A percentile compares a stretch with the other conserved stretches of the same genome.
Evolutionary conservation across 2,888 invertebrate species (phyloP).

Genomic region (Himalopsyche kuldschensis): DNA sequence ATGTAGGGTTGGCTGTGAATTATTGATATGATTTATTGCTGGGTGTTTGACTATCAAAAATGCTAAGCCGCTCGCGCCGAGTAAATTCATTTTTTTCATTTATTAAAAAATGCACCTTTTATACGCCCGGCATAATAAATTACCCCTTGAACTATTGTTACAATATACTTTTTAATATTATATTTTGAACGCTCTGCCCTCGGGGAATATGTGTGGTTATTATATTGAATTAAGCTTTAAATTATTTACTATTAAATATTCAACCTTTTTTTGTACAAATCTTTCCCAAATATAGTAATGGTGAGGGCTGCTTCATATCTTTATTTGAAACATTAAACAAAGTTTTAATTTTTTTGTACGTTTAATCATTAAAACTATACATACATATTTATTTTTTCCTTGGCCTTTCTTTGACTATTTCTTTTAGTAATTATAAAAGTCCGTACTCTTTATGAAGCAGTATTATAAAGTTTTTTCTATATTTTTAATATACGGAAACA

Average conservation of each 20-base stretch:
- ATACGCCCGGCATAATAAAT: slow-evolving; percentile 7
- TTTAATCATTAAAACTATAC: too few species aligned
- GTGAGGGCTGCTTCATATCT: background rate
- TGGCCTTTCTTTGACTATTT: too few species aligned
- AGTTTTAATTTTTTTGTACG: too few species aligned
- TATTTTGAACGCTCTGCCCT: background rate
- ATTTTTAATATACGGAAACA: too few species aligned
- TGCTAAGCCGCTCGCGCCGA: slow-evolving; percentile 5
- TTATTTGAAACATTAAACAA: too few species aligned
- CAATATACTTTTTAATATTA: background rate
- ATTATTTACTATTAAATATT: background rate
- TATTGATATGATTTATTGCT: slow-evolving; percentile 35
- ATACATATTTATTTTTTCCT: too few species aligned
- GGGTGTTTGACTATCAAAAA: slow-evolving; percentile 9
- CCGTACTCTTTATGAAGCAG: too few species aligned
- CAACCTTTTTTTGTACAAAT: background rate
- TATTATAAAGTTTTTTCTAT: too few species aligned
- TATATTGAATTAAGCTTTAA: background rate
- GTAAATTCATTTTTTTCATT: slow-evolving; percentile 23
- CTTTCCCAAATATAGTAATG: background rate
- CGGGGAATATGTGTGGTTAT: background rate
- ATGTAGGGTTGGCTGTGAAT: slow-evolving; percentile 31
- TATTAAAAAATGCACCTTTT: slow-evolving; percentile 33
- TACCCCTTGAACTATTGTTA: slow-evolving; percentile 1
- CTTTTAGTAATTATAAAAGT: too few species aligned